Conservation (phyloP, 2,113 vertebrate species). For the Phylloscopus whistleri region DNA sequence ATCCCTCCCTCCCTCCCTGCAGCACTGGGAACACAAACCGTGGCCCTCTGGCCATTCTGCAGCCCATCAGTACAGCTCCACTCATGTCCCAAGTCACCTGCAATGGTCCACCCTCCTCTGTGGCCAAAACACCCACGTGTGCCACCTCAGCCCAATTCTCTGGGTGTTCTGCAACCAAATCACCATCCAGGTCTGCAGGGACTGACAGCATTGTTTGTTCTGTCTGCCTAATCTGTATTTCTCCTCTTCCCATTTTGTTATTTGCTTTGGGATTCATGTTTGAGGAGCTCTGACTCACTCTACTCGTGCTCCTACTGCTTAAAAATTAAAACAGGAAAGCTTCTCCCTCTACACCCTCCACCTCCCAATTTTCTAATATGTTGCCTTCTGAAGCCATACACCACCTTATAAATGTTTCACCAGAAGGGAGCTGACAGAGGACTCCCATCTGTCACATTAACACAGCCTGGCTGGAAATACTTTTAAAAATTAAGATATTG, state of each 20-base stretch:
- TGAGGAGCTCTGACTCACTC: constrained; percentile 52
- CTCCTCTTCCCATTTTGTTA: background rate
- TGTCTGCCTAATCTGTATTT: background rate
- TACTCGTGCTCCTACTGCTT: background rate
- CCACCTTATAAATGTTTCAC: constrained; percentile 64
- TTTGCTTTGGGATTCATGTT: constrained; percentile 5
- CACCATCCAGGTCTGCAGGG: background rate
- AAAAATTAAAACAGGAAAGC: constrained; percentile 53
- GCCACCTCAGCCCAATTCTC: background rate
- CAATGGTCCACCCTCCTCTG: background rate
- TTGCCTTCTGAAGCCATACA: constrained; percentile 42
- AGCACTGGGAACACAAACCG: accelerated
- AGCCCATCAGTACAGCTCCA: background rate
- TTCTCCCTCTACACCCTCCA: background rate
- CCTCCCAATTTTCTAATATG: background rate
- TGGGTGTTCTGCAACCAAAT: background rate
- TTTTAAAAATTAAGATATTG: background rate
- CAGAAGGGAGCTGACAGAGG: constrained; percentile 1
- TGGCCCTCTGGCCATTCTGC: accelerated
- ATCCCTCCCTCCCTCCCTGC: background rate
- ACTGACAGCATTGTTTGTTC: background rate
- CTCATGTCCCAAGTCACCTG: background rate
- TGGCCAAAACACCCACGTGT: background rate
- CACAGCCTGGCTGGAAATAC: background rate
- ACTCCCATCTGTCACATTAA: constrained; percentile 32